Conservation (phyloP, 2,113 vertebrate species). For the Sylvilagus bachmani region DNA sequence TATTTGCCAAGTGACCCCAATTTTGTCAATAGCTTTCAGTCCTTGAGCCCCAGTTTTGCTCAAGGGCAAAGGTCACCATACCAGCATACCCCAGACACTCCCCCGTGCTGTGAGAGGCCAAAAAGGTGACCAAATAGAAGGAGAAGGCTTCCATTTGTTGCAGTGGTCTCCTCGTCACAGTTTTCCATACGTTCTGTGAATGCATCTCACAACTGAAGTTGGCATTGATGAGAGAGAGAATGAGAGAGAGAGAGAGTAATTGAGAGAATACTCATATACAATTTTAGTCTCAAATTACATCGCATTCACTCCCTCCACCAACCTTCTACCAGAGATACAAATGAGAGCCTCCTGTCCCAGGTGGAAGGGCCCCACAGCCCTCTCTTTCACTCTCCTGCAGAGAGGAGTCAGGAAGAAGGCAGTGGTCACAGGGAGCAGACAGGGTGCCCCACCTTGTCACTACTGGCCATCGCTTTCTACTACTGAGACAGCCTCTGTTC, state of each 20-base stretch:
- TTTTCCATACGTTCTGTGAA: background rate
- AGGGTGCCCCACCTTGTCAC: background rate
- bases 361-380: background rate
- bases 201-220: background rate
- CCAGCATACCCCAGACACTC: background rate
- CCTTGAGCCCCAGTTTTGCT: background rate
- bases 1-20: slow-evolving; percentile 43
- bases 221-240: too few species aligned
- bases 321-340: background rate
- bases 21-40: background rate
- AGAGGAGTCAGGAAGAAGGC: background rate
- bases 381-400: background rate
- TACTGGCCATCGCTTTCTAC: too few species aligned
- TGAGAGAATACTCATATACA: background rate
- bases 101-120: background rate
- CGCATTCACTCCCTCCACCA: background rate
- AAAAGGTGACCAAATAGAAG: fast-evolving
- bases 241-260: too few species aligned
- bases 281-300: background rate
- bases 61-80: background rate
- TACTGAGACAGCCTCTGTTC: background rate
- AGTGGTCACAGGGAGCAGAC: background rate
- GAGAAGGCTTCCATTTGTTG: background rate
- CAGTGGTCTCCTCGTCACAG: too few species aligned
- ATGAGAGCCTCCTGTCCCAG: background rate